These are phyloP conservation scores for Agrotis segetum DNA, from an alignment of 2,888 invertebrate genomes.

Conservation along the genomic window DNA sequence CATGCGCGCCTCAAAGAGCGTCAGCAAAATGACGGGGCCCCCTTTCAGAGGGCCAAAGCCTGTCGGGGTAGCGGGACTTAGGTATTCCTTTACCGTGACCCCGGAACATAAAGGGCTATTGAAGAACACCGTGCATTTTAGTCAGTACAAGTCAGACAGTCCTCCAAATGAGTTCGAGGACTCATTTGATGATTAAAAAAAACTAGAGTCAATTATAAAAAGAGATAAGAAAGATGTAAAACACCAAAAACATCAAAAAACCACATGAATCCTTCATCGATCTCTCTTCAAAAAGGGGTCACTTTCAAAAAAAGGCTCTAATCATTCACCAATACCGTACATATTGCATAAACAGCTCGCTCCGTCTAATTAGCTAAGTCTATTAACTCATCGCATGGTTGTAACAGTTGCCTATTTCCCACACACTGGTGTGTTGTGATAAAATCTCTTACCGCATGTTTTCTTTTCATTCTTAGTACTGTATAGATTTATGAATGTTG, in stretches of 20 bases:
- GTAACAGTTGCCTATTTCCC: conserved; percentile 47
- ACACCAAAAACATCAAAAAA: not conserved
- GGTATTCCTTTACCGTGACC: too few species aligned
- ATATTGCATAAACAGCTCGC: conserved; percentile 33
- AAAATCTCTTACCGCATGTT: conserved; percentile 34
- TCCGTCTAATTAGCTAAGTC: conserved; percentile 21
- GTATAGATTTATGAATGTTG: conserved; percentile 32
- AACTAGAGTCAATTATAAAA: too few species aligned
- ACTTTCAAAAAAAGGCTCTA: conserved; percentile 22
- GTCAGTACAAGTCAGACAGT: too few species aligned
- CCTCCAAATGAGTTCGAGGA: too few species aligned
- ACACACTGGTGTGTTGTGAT: conserved; percentile 25
- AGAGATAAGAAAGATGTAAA: too few species aligned
- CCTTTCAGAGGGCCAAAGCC: too few species aligned
- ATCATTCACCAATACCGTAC: conserved; percentile 20
- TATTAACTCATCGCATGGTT: conserved; percentile 34
- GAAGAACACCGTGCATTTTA: too few species aligned
- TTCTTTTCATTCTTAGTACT: conserved; percentile 33
- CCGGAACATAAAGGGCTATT: too few species aligned
- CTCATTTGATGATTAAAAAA: too few species aligned
- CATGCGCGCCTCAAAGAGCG: too few species aligned
- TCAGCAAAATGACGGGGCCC: too few species aligned
- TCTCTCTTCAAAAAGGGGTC: not conserved
- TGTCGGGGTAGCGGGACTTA: too few species aligned
- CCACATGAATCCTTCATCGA: not conserved